Evolutionary conservation across 2,797 vertebrate genomes (phyloP), one percentile per base, ranked within the genome.

Genomic region (Neopelma chrysocephalum): DNA sequence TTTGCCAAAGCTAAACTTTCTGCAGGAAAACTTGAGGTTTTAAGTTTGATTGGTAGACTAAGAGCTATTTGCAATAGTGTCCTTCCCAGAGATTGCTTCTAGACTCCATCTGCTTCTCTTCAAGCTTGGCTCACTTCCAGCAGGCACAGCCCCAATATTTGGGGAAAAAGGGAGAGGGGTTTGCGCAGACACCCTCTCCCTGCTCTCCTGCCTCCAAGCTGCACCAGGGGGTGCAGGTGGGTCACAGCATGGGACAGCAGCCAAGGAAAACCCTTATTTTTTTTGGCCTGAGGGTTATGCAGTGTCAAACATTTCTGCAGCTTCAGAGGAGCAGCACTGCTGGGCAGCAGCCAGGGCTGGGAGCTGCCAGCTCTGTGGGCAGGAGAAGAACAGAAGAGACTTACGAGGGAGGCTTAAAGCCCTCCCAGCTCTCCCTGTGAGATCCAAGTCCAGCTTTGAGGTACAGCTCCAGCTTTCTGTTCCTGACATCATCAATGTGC

Each of bases 21-120:
- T 64, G 11, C 45, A 71, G 58, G 57, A 89, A 84, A 87, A 36
- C 19, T 17, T 70, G 31, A 9, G 26, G 27, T 11, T 69, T 43
- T 21, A 34, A 31, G 23, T 66, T 73, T 56, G 0, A 0, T 18
- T 15, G 8, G n/a, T 19, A 89, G 56, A 34, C 38, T 19, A 29
- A 66, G n/a, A 84, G 21, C 25, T 70, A 36, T 78, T 62, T 75
- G 53, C 42, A 75, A 64, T 7, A 83, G 45, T 9, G 6, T 76
- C 40, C 43, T 87, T 87, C 57, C 14, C 70, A 75, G 54, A 76
- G 54, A 76, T n/a, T 48, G 66, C 66, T 69, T 64, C 86, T 23
- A 11, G 81, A 62, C 45, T 56, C 79, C 80, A 78, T 78, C 90
- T 91, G 94, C 70, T 86, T 38, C 61, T 80, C 58, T 80, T 11